Evolutionary conservation across 30 jellyfish, hydroid and myxozoan genomes (phyloP), one percentile per base, ranked within the genome.

Genomic region (Rhopilema esculentum): DNA sequence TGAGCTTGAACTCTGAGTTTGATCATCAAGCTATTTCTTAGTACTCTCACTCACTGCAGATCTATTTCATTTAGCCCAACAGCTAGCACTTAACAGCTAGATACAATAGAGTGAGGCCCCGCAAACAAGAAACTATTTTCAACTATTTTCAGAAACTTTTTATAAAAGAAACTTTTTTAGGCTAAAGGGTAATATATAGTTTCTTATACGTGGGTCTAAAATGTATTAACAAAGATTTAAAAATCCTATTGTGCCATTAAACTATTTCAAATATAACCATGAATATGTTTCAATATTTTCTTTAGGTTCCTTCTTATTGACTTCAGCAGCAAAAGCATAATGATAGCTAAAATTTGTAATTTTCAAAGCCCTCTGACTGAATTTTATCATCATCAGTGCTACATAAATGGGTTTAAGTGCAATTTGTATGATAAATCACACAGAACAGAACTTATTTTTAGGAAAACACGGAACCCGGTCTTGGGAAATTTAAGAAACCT

Each of bases 381-480:
- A 51, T 51, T 51, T 51, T 51, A 51, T 51, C 66, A 51, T 51
- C 66, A 51, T 51, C 66, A 9, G 66, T 51, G 66, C 66, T 51
- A 66, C 9, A 66, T 9, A 9, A 66, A 66, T 66, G 15, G 9
- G 22, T 66, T 16, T 26, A 66, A 9, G 77, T n/a, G 77, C 77
- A 66, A 26, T 66, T 21, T 66, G 77, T 21, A 66, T 26, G 17
- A 21, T 66, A 26, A 66, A 66, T 66, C 77, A 66, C 27, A 66
- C 77, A 66, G 27, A 9, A 51, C 66, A 51, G 66, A 9, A 19
- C 66, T 19, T 51, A 51, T 51, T 19, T 51, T 51, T 19, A 9
- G 19, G 19, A 51, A 51, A 51, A 51, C 66, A 51, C 19, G 66
- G 66, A 9, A 51, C 66, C 15, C 16, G 66, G 66, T 19, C 66